Percentiles rank a stretch among this genome's conserved stretches.
phyloP scores from a whole-genome alignment of 1,140 invertebrate genomes.

The Drosophila erecta region DNA sequence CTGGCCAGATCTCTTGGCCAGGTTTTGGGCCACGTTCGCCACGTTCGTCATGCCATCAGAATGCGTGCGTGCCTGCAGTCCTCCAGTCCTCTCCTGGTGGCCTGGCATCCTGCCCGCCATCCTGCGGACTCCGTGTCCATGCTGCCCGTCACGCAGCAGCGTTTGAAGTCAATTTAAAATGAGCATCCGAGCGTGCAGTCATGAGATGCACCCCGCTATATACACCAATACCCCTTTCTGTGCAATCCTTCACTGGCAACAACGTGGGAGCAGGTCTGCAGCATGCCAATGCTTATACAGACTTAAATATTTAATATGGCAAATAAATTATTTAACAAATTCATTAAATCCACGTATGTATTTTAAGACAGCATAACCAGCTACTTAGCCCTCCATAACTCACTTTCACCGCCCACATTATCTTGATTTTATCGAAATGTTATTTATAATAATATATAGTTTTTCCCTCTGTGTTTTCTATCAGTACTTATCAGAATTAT shows the following conservation, averaged over 20 bases:
- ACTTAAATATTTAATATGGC: background rate
- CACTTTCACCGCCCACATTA: background rate
- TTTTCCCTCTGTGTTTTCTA: constrained; percentile 7
- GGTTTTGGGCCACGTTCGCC: constrained; percentile 61
- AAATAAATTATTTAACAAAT: background rate
- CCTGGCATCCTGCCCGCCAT: constrained; percentile 49
- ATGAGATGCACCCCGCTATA: constrained; percentile 65
- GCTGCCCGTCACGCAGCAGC: constrained; percentile 78
- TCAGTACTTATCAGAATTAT: constrained; percentile 40
- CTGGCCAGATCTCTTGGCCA: constrained; percentile 48
- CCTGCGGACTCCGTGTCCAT: constrained; percentile 62
- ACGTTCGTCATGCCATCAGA: constrained; percentile 76
- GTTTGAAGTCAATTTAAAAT: constrained; percentile 84
- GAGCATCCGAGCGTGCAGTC: constrained; percentile 80
- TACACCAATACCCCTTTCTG: constrained; percentile 8
- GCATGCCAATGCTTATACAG: background rate
- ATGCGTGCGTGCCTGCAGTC: constrained; percentile 69
- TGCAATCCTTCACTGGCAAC: constrained; percentile 29
- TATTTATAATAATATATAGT: no score
- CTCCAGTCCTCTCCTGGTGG: constrained; percentile 6
- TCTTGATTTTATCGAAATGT: background rate
- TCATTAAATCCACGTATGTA: background rate
- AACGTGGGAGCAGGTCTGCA: background rate
- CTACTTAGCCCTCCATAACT: no score
- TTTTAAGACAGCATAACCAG: background rate